Percentiles rank a stretch among this genome's conserved stretches.
phyloP scores from a whole-genome alignment of 2,797 vertebrate genomes.

The Alauda arvensis region DNA sequence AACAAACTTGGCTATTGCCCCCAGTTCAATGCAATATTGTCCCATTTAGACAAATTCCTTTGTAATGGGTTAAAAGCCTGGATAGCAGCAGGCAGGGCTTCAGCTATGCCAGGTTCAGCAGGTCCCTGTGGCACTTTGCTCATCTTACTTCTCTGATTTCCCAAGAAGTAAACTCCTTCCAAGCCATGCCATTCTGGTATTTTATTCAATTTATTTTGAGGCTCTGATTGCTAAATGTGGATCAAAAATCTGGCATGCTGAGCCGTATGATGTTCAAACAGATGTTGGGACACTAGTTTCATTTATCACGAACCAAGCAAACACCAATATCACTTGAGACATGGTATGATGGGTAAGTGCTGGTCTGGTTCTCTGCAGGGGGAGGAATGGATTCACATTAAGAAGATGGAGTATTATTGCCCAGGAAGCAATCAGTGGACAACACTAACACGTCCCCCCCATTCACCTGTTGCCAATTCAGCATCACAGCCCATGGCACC shows the following conservation, averaged over 20 bases:
- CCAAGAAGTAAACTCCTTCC: neutral
- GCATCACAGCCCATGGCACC: neutral
- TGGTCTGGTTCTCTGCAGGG: constrained; percentile 21
- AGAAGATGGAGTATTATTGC: constrained; percentile 47
- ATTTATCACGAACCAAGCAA: neutral
- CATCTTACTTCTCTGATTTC: neutral
- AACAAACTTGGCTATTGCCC: neutral
- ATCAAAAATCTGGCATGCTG: neutral
- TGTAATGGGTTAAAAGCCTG: neutral
- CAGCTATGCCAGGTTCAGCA: neutral
- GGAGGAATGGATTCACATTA: constrained; percentile 42
- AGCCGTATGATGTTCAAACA: neutral
- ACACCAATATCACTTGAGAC: neutral
- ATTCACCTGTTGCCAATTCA: constrained; percentile 57
- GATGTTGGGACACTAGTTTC: neutral
- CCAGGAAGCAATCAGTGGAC: constrained; percentile 59
- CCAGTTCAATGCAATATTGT: neutral
- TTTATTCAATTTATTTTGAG: neutral
- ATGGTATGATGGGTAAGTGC: neutral
- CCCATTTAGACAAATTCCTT: neutral
- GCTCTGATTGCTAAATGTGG: neutral
- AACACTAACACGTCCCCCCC: neutral
- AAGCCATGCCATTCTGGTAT: neutral
- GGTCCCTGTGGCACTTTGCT: neutral
- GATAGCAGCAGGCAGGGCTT: neutral